Evolutionary conservation across 2,113 vertebrate species (phyloP).

Genomic region (Oncorhynchus masou): DNA sequence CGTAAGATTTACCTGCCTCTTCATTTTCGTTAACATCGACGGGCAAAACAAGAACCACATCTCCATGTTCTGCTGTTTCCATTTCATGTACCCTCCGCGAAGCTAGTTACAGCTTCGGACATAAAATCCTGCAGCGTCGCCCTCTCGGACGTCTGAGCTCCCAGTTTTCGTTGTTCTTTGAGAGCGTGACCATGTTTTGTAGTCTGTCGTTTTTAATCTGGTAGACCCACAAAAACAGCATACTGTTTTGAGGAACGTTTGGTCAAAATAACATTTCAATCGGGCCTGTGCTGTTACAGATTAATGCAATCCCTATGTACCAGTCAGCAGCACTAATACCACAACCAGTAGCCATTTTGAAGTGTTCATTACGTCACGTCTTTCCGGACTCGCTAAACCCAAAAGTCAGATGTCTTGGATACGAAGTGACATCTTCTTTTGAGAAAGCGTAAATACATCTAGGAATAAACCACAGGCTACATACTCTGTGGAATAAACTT

Average conservation of each 20-base stretch:
- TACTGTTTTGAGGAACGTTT: not conserved
- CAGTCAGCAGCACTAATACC: slow-evolving; percentile 33
- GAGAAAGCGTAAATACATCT: slow-evolving; percentile 22
- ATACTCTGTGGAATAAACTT: no score
- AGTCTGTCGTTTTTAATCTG: slow-evolving; percentile 7
- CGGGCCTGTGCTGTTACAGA: slow-evolving; percentile 1
- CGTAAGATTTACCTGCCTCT: slow-evolving; percentile 20
- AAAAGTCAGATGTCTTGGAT: slow-evolving; percentile 23
- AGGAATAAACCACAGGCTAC: no score
- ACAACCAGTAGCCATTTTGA: slow-evolving; percentile 72
- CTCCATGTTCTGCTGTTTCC: slow-evolving; percentile 54
- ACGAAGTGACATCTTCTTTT: slow-evolving; percentile 31
- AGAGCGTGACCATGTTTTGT: slow-evolving; percentile 64
- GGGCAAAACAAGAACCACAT: slow-evolving; percentile 38
- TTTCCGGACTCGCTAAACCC: not conserved
- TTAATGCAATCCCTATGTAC: slow-evolving; percentile 37
- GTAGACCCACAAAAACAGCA: slow-evolving; percentile 19
- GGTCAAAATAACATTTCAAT: not conserved
- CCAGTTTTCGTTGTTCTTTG: slow-evolving; percentile 56
- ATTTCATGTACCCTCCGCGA: slow-evolving; percentile 57
- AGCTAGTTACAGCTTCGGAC: slow-evolving; percentile 27
- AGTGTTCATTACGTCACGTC: slow-evolving; percentile 67
- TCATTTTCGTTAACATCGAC: slow-evolving; percentile 69
- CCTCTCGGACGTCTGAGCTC: slow-evolving; percentile 51
- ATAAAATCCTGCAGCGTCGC: slow-evolving; percentile 40